Conservation (phyloP, 2,888 invertebrate genomes). For the Zygogramma bicolorata region DNA sequence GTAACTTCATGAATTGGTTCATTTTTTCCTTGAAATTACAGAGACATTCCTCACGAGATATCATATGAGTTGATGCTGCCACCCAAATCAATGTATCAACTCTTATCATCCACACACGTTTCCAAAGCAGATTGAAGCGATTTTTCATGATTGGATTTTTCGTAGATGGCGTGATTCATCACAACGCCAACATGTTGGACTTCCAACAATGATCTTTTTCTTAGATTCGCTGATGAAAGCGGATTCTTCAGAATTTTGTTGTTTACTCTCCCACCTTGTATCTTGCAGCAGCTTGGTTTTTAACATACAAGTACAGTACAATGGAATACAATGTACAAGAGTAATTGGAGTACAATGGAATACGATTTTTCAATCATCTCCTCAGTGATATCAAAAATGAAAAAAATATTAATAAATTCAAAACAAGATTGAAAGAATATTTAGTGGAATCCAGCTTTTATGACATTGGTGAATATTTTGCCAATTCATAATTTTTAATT, state of each 20-base stretch:
- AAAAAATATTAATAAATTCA: too few species aligned
- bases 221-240: background rate
- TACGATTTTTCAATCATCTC: too few species aligned
- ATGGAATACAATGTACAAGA: too few species aligned
- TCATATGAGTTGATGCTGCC: background rate
- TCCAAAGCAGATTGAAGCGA: background rate
- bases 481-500: too few species aligned
- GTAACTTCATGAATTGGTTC: background rate
- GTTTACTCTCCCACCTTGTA: background rate
- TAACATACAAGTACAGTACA: too few species aligned
- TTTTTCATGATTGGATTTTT: too few species aligned
- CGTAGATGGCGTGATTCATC: background rate
- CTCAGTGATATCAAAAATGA: too few species aligned
- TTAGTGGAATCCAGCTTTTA: too few species aligned
- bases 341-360: too few species aligned
- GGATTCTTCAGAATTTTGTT: background rate
- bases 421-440: too few species aligned
- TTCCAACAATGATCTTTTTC: background rate
- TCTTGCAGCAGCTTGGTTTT: constrained; percentile 17
- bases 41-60: background rate
- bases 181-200: background rate
- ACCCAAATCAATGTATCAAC: background rate
- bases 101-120: background rate
- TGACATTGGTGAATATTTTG: too few species aligned
- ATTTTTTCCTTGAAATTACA: background rate